Evolutionary conservation across 2,797 vertebrate species (phyloP).

Genomic region (Pipistrellus pygmaeus): DNA sequence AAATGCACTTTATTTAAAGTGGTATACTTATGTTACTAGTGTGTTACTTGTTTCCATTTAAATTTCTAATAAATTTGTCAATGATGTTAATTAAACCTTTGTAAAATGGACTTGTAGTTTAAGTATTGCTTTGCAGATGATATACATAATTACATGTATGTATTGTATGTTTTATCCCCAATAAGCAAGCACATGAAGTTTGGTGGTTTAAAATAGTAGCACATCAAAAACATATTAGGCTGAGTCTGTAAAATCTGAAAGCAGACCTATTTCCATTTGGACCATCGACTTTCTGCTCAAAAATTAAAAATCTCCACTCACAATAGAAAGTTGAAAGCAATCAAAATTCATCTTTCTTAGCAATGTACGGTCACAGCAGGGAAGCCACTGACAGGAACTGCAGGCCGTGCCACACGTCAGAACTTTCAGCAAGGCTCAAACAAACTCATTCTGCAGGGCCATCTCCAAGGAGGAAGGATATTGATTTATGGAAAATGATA

Average conservation of each 20-base stretch:
- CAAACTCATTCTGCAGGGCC: neutral
- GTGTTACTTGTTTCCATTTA: neutral
- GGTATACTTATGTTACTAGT: neutral
- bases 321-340: neutral
- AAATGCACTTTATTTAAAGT: neutral
- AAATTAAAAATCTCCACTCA: conserved; percentile 13
- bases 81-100: neutral
- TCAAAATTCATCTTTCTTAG: neutral
- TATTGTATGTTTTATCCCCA: neutral
- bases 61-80: neutral
- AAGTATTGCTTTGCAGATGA: neutral
- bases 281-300: neutral
- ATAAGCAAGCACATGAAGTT: neutral
- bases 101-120: neutral
- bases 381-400: neutral
- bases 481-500: conserved; percentile 69
- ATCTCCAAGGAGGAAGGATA: conserved; percentile 3
- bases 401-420: neutral
- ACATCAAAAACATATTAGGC: neutral
- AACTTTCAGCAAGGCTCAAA: neutral
- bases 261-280: neutral
- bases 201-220: neutral
- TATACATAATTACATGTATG: neutral
- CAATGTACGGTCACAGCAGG: neutral
- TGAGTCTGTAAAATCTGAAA: neutral